Percentiles rank a stretch among this genome's conserved stretches.
These are phyloP conservation scores for Crambe crambe DNA, from an alignment of 37 sponge, comb jelly and placozoan genomes.

Conservation along the genomic window DNA sequence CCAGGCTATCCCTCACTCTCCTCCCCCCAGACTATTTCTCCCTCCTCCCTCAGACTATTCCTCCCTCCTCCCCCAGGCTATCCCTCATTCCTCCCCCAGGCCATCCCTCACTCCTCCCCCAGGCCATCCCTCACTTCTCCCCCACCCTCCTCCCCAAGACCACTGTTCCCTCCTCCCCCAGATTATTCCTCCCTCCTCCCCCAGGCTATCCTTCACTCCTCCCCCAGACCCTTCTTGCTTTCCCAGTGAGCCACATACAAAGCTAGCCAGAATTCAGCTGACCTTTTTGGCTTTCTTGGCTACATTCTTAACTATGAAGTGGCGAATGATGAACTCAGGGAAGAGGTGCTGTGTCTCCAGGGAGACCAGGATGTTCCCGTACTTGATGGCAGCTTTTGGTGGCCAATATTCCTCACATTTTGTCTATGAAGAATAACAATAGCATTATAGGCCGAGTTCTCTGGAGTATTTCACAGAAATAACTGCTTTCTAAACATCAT, in stretches of 20 bases:
- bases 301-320: slow-evolving; percentile 44
- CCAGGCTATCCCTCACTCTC: background rate
- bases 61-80: no score
- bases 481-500: no score
- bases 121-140: background rate
- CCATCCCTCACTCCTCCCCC: background rate
- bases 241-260: no score
- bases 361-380: slow-evolving; percentile 14
- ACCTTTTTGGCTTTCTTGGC: slow-evolving; percentile 2
- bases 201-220: slow-evolving; percentile 85
- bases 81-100: background rate
- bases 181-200: slow-evolving; percentile 75
- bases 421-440: slow-evolving; percentile 69
- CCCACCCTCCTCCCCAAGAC: slow-evolving; percentile 26
- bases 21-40: background rate
- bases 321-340: slow-evolving; percentile 70
- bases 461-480: no score
- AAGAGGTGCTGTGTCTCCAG: slow-evolving; percentile 33
- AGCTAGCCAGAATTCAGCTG: no score
- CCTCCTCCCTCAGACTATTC: background rate
- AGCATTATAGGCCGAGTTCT: background rate
- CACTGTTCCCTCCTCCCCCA: slow-evolving; percentile 46
- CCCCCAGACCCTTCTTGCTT: slow-evolving; percentile 36
- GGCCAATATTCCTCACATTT: slow-evolving; percentile 91
- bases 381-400: background rate